Evolutionary conservation across 1,140 invertebrate species (phyloP).

Genomic region (Agrilus planipennis): DNA sequence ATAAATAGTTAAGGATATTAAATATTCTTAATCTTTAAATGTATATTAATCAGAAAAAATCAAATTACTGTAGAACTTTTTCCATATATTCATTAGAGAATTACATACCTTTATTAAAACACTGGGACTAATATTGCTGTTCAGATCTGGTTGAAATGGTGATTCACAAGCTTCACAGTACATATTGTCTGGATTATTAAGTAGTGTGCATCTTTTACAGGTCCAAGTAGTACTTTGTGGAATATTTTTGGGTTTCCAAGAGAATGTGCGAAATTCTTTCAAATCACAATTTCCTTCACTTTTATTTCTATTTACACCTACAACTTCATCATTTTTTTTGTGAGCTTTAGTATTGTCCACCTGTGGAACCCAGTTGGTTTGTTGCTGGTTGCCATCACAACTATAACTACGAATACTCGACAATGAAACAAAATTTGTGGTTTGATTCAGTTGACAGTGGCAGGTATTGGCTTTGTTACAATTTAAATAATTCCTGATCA

Average conservation of each 20-base stretch:
- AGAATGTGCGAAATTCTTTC: too few relatives aligned
- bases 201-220: conserved; percentile 75
- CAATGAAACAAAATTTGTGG: conserved; percentile 19
- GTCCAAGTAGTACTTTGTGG: conserved; percentile 54
- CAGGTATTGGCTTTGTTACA: conserved; percentile 9
- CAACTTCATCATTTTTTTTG: too few relatives aligned
- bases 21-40: too few relatives aligned
- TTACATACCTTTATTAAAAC: conserved; percentile 30
- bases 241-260: conserved; percentile 22
- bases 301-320: conserved; percentile 14
- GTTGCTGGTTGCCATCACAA: conserved; percentile 26
- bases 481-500: conserved; percentile 22
- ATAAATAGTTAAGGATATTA: too few relatives aligned
- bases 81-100: too few relatives aligned
- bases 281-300: conserved; percentile 11
- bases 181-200: conserved; percentile 55
- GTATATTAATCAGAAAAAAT: too few relatives aligned
- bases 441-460: conserved; percentile 8
- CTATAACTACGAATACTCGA: conserved; percentile 30
- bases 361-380: conserved; percentile 20
- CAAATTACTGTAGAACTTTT: too few relatives aligned
- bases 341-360: conserved; percentile 28
- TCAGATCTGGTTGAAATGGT: conserved; percentile 38
- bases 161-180: conserved; percentile 65
- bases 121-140: conserved; percentile 30